These are phyloP conservation scores for Tetranychus piercei DNA, from an alignment of 2,888 invertebrate species.

Conservation along the genomic window DNA sequence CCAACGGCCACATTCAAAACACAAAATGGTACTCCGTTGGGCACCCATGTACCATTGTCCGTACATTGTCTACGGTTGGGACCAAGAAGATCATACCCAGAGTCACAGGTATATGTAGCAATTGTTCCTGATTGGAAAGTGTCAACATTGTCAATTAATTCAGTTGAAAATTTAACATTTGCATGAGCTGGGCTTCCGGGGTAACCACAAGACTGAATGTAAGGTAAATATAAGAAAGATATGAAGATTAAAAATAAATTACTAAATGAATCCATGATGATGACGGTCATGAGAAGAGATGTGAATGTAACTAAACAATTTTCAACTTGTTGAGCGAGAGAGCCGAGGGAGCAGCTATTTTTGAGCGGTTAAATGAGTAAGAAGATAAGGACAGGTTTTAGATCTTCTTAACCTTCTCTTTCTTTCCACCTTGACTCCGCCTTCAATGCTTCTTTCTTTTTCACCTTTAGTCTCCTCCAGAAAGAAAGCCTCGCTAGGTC, in stretches of 20 bases:
- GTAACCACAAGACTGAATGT: slow-evolving; percentile 46
- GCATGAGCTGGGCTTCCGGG: slow-evolving; percentile 81
- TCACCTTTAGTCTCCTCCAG: too few species aligned
- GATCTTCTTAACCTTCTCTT: too few species aligned
- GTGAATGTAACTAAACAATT: too few species aligned
- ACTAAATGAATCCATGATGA: background rate
- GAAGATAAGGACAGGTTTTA: too few species aligned
- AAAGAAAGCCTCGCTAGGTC: too few species aligned
- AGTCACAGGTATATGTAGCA: slow-evolving; percentile 65
- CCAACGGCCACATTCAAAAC: slow-evolving; percentile 82
- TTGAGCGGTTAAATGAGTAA: too few species aligned
- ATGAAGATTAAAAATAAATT: background rate
- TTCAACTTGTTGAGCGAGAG: too few species aligned
- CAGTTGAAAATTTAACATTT: slow-evolving; percentile 51
- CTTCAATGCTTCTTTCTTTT: too few species aligned
- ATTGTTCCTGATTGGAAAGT: slow-evolving; percentile 50
- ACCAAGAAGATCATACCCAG: slow-evolving; percentile 75
- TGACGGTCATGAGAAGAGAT: background rate
- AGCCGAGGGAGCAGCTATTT: too few species aligned
- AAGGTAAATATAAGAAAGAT: background rate
- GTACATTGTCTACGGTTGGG: slow-evolving; percentile 60
- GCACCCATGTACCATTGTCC: slow-evolving; percentile 54
- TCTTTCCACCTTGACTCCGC: too few species aligned
- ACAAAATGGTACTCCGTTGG: slow-evolving; percentile 80
- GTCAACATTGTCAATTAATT: slow-evolving; percentile 41